These are phyloP conservation scores for Archegozetes longisetosus DNA, from an alignment of 1,140 invertebrate genomes.

Conservation along the genomic window DNA sequence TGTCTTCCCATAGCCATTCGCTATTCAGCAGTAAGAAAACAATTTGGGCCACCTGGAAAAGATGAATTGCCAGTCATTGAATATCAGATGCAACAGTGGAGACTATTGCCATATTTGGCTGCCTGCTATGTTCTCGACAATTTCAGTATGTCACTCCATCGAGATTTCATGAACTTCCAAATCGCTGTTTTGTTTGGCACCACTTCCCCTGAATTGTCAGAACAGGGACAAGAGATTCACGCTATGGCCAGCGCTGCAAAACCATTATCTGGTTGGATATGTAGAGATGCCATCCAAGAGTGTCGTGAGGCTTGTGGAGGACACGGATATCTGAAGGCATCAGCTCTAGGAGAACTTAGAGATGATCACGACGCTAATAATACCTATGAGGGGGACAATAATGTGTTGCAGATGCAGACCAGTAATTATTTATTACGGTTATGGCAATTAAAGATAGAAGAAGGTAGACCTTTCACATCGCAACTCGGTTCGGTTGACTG, in stretches of 20 bases:
- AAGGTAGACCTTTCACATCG: constrained; percentile 23
- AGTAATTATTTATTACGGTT: constrained; percentile 69
- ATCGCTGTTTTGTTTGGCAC: constrained; percentile 33
- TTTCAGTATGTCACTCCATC: constrained; percentile 42
- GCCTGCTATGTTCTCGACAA: constrained; percentile 55
- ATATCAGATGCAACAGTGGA: constrained; percentile 80
- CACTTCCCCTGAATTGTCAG: constrained; percentile 30
- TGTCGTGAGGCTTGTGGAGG: constrained; percentile 77
- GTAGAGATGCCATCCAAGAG: constrained; percentile 70
- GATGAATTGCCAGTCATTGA: constrained; percentile 67
- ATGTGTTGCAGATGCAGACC: constrained; percentile 82
- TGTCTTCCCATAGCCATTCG: constrained; percentile 68
- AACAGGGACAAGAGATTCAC: constrained; percentile 69
- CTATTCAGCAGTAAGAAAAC: constrained; percentile 71
- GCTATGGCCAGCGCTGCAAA: constrained; percentile 73
- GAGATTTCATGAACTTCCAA: constrained; percentile 36
- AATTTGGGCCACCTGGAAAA: constrained; percentile 52
- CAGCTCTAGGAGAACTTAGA: constrained; percentile 61
- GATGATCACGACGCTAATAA: constrained; percentile 79
- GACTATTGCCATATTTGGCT: constrained; percentile 75
- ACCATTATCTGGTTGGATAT: constrained; percentile 66
- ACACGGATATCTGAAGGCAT: constrained; percentile 42
- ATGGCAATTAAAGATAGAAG: constrained; percentile 17
- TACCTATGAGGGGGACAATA: constrained; percentile 93
- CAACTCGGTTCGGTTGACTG: constrained; percentile 48